Percentiles rank a stretch among this genome's conserved stretches.
phyloP scores from a whole-genome alignment of 1,140 invertebrate genomes.

The Saxidomus purpurata region DNA sequence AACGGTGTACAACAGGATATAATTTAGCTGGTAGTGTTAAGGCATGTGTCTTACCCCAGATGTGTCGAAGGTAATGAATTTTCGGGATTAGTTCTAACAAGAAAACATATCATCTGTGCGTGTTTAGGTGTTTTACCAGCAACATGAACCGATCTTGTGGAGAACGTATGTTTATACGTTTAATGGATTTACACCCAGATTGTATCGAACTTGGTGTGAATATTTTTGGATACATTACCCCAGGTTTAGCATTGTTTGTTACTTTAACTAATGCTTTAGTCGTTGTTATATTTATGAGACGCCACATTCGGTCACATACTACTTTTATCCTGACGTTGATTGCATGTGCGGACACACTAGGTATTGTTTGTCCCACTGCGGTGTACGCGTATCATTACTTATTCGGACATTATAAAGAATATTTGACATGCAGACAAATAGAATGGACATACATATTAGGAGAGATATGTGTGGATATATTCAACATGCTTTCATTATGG shows the following conservation, averaged over 20 bases:
- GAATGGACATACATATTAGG: slow-evolving; percentile 1
- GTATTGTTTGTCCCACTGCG: slow-evolving; percentile 9
- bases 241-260: slow-evolving; percentile 5
- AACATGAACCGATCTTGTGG: not conserved
- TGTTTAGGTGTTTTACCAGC: too few species aligned
- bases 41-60: too few species aligned
- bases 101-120: too few species aligned
- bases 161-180: not conserved
- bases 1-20: too few species aligned
- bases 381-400: slow-evolving; percentile 7
- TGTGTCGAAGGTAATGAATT: too few species aligned
- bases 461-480: not conserved
- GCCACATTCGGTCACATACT: slow-evolving; percentile 33
- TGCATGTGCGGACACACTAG: slow-evolving; percentile 18
- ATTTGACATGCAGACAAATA: not conserved
- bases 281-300: not conserved
- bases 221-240: slow-evolving; percentile 36
- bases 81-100: too few species aligned
- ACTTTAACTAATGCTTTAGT: not conserved
- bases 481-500: slow-evolving; percentile 54
- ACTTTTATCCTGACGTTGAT: slow-evolving; percentile 43
- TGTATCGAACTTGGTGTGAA: not conserved
- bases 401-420: not conserved
- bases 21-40: too few species aligned
- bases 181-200: slow-evolving; percentile 11